Conservation (phyloP, 2,888 invertebrate species). For the Tridacna gigas region DNA sequence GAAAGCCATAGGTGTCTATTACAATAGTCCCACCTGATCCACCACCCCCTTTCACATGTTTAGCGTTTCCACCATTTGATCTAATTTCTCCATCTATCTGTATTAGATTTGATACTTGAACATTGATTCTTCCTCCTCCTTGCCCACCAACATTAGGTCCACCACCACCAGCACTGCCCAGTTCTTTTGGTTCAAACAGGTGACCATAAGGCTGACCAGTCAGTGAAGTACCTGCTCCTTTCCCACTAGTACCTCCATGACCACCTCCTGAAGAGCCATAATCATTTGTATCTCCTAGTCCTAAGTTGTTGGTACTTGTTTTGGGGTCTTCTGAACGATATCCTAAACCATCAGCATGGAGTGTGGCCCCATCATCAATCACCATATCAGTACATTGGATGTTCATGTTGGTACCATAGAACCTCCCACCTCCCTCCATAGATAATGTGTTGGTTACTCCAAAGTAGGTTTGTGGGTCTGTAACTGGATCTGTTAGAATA, state of each 20-base stretch:
- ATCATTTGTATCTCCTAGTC: slow-evolving; percentile 63
- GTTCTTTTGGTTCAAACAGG: slow-evolving; percentile 69
- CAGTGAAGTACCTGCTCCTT: slow-evolving; percentile 65
- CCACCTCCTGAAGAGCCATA: slow-evolving; percentile 76
- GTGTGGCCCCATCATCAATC: slow-evolving; percentile 75
- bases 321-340: slow-evolving; percentile 65
- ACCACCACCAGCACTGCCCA: slow-evolving; percentile 75
- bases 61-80: slow-evolving; percentile 69
- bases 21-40: slow-evolving; percentile 76
- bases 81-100: slow-evolving; percentile 73
- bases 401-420: slow-evolving; percentile 70
- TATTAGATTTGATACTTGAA: slow-evolving; percentile 67
- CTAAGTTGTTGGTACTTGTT: slow-evolving; percentile 63
- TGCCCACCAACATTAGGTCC: slow-evolving; percentile 65
- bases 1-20: slow-evolving; percentile 66
- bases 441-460: slow-evolving; percentile 60
- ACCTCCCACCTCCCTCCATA: slow-evolving; percentile 77
- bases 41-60: slow-evolving; percentile 66
- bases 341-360: slow-evolving; percentile 72
- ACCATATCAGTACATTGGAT: slow-evolving; percentile 68
- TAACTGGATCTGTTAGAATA: slow-evolving; percentile 68
- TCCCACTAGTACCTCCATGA: slow-evolving; percentile 77
- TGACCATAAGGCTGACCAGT: slow-evolving; percentile 78
- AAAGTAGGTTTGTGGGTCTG: slow-evolving; percentile 63
- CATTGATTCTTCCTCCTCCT: slow-evolving; percentile 71